Base-by-base conservation (phyloP, 2,888 invertebrate species). In the Drosophila nr. medialis region DNA sequence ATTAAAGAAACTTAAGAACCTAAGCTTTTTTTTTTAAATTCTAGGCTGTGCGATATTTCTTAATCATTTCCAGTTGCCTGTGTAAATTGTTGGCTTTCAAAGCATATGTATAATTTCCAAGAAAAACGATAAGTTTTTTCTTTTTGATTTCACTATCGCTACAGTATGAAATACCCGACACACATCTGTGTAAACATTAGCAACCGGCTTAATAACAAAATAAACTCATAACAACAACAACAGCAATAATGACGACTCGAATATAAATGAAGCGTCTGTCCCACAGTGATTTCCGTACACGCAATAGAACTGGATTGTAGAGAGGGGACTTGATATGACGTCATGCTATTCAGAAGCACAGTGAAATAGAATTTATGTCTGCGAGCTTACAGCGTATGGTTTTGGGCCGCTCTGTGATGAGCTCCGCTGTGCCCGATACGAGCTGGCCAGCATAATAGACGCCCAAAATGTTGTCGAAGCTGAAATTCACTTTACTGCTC, bases 391-490 rank as follows among this genome's bases (percentile, higher is more conserved):
- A 93, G 76, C 93, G 90, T 80, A 93, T 92, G 49, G 92, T 92
- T 80, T 93, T 93, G 18, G 92, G 90, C 56, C 92, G 91, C 50
- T 90, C 88, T 27, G 93, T 93, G 72, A 89, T 86, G 65, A 93
- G 82, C 68, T 92, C 92, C 32, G 92, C 92, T 54, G 91, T 87
- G 29, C 92, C 92, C 71, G 92, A 92, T 38, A 93, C 84, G 40
- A 89, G 76, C 71, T 93, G 92, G 29, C 93, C 93, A 69, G 92
- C 92, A 84, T 92, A 93, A 64, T 91, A 93, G 49, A 93, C 90
- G n/a, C 91, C 91, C 62, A 91, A 69, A 34, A 89, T 90, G 62
- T 86, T 92, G 64, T 92, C 92, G 60, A 93, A 93, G 60, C 72
- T 77, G 56, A 93, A 90, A n/a, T 81, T 91, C 51, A 92, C 92